Percentiles rank a stretch among this genome's conserved stretches.
Evolutionary conservation across 2,113 vertebrate species (phyloP).

Genomic region (Centropus unirufus): DNA sequence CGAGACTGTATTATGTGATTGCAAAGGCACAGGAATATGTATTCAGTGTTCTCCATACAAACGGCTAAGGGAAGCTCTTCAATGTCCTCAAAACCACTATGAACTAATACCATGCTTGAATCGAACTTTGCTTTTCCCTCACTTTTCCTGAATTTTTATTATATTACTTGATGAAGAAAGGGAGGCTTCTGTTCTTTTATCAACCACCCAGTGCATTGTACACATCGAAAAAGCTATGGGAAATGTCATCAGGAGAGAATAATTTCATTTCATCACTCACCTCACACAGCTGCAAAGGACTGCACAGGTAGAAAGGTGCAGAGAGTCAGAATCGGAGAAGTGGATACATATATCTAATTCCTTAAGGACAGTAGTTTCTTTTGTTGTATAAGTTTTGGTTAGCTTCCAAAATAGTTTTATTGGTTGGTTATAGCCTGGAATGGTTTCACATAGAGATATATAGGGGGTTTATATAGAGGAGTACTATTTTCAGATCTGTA

Average conservation of each 20-base stretch:
- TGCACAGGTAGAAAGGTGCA: not conserved
- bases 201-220: not conserved
- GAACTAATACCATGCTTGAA: not conserved
- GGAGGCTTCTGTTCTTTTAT: not conserved
- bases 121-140: not conserved
- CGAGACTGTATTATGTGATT: not conserved
- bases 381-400: not conserved
- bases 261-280: not conserved
- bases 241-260: not conserved
- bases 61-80: not conserved
- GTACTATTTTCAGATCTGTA: not conserved
- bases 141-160: not conserved
- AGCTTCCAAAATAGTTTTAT: not conserved
- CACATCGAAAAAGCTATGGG: not conserved
- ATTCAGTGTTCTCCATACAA: not conserved
- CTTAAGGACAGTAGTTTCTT: not conserved
- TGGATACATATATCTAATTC: not conserved
- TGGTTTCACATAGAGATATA: not conserved
- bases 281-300: not conserved
- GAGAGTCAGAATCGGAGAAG: not conserved
- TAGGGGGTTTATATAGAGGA: too few relatives aligned
- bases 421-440: not conserved
- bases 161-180: not conserved
- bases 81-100: not conserved
- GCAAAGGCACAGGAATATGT: not conserved